Base-by-base conservation (phyloP, 2,113 vertebrate species). In the Oceanites oceanicus region DNA sequence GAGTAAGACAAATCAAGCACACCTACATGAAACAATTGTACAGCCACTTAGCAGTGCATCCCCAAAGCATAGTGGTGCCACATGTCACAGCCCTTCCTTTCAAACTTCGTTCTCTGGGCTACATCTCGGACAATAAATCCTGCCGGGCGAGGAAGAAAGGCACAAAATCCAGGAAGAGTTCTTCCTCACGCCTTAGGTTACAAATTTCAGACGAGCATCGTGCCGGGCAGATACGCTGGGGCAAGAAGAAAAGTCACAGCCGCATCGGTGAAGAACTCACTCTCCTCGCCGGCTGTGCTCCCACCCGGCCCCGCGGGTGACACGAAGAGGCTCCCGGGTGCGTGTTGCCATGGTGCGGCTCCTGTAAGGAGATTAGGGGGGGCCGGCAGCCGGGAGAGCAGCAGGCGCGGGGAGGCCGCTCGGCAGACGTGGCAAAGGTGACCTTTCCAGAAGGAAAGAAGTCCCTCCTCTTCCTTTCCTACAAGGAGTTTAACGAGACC, bases 11-110 rank as follows among this genome's bases (percentile, higher is more conserved):
- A 96, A 92, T 56, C 75, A 95, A 96, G 94, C 36, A 96, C 97
- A 99, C 99, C 98, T 99, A 99, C 98, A 97, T 96, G 85, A 99
- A 98, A 98, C 99, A 99, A 97, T 23, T 93, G 96, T 96, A 98
- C 70, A 99, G 98, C 98, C 98, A 99, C 91, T 97, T 75, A 97
- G 98, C 96, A 86, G 98, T 81, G 88, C 98, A 97, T 86, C 97
- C 98, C 99, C 98, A 98, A 92, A 99, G 96, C 98, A 99, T 98
- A 94, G 98, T 53, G 67, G 75, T 50, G 89, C 96, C 94, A 97
- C 97, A 96, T 86, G 42, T 96, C 97, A 67, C 30, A 73, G 96
- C 86, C 67, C 32, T 94, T 90, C 79, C 83, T 90, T 83, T 76
- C 92, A 40, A 78, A 88, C 79, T 84, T 68, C 72, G 15, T 58